Base-by-base conservation (phyloP, 2,888 invertebrate species). In the Patella depressa region DNA sequence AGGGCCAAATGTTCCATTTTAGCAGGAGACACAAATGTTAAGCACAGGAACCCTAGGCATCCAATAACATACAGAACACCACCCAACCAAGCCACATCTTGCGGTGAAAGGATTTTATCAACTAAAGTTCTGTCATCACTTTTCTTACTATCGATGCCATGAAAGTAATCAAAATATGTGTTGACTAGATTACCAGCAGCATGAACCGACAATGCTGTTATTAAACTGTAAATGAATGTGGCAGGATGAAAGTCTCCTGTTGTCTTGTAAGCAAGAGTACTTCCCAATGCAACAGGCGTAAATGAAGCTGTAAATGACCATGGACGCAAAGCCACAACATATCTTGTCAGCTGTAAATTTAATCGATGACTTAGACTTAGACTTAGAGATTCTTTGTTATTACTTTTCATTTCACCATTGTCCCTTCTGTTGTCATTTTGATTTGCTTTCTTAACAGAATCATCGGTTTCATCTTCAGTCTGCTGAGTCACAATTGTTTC, bases 101-200 rank as follows among this genome's bases (percentile, higher is more conserved):
- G 95, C 86, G 95, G 95, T 0, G 95, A 94, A 76, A 98, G 93
- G 86, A 97, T 95, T 86, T 96, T 96, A 93, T 98, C 98, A n/a
- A 98, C 98, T 77, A 98, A 93, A 85, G 97, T 98, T 89, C 98
- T 94, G 90, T 98, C 98, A 90, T 98, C 98, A 85, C 97, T 96
- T 76, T 89, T 97, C 78, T 89, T 88, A 90, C 96, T 96, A 91
- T 98, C 98, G 78, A 98, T 97, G 72, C 96, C 98, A 93, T 96
- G 96, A 55, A 96, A 95, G 90, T 96, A 98, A 92, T 98, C 98
- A 91, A 96, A 98, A 91, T 98, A 98, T 0, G 98, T 98, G 92
- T 98, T 98, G 45, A 98, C 98, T 69, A 98, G 95, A 92, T 98
- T 98, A 75, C 98, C 98, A 80, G 98, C 98, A 80, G 97, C 97